Percentiles rank a stretch among this genome's conserved stretches.
Evolutionary conservation across 2,797 vertebrate species (phyloP).

Genomic region (Thalassophryne amazonica): DNA sequence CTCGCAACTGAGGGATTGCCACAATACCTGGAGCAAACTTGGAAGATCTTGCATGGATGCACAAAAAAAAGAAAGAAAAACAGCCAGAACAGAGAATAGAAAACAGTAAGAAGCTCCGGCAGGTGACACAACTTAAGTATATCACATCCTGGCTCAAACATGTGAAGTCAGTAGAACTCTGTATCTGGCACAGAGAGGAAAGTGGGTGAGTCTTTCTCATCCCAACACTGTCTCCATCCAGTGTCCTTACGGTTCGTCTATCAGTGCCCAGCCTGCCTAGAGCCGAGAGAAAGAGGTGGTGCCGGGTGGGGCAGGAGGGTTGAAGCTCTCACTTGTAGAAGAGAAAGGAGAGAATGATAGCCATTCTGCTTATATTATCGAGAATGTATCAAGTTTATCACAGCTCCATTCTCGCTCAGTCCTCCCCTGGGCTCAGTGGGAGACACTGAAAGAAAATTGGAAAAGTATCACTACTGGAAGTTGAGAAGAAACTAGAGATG

Average conservation of each 20-base stretch:
- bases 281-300: conserved; percentile 44
- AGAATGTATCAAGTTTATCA: conserved; percentile 79
- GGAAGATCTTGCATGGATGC: no score
- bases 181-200: conserved; percentile 30
- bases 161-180: conserved; percentile 36
- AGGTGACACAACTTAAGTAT: conserved; percentile 35
- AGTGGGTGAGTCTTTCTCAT: conserved; percentile 7
- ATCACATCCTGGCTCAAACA: conserved; percentile 42
- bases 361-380: conserved; percentile 76
- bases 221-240: conserved; percentile 26
- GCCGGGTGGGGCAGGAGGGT: conserved; percentile 62
- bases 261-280: conserved; percentile 66
- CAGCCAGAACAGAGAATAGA: conserved; percentile 2
- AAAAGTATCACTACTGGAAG: conserved; percentile 73
- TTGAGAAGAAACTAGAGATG: conserved; percentile 59
- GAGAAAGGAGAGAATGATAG: conserved; percentile 65
- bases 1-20: no score
- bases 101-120: conserved; percentile 9
- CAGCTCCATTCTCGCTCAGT: conserved; percentile 68
- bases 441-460: conserved; percentile 74
- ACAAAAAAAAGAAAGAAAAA: neutral
- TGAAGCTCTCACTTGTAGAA: conserved; percentile 45
- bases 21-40: no score
- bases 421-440: conserved; percentile 70
- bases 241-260: conserved; percentile 59